These are phyloP conservation scores for Hyperoplus lanceolatus DNA, from an alignment of 2,797 vertebrate species.

Conservation along the genomic window DNA sequence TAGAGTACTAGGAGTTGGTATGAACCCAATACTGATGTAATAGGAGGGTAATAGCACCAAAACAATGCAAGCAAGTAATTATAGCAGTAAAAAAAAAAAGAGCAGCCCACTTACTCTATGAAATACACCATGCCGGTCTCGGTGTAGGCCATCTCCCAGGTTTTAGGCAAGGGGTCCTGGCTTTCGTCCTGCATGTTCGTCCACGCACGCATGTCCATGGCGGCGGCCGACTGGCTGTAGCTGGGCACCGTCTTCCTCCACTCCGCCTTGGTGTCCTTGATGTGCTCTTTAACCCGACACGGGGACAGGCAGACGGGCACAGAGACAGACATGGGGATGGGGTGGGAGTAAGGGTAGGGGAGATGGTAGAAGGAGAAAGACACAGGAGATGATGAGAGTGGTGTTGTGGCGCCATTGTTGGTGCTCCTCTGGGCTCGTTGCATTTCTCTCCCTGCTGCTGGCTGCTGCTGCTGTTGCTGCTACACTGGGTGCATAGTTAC, in stretches of 20 bases:
- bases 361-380: constrained; percentile 76
- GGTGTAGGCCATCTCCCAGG: constrained; percentile 99
- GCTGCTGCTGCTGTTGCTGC: constrained; percentile 27
- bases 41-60: constrained; percentile 29
- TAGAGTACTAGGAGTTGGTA: constrained; percentile 19
- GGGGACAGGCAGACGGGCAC: constrained; percentile 63
- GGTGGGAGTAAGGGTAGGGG: constrained; percentile 68
- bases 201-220: constrained; percentile 93
- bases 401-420: constrained; percentile 64
- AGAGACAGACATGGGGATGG: constrained; percentile 71
- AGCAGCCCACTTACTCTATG: constrained; percentile 93
- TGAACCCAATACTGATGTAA: constrained; percentile 39
- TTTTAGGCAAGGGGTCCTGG: constrained; percentile 94
- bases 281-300: constrained; percentile 81
- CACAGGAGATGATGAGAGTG: constrained; percentile 68
- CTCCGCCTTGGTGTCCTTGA: constrained; percentile 86
- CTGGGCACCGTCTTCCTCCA: constrained; percentile 96
- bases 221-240: constrained; percentile 92
- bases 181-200: constrained; percentile 88
- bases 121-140: constrained; percentile 99
- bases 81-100: constrained; percentile 13
- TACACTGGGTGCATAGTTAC: constrained; percentile 63
- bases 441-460: constrained; percentile 64
- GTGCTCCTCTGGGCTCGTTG: constrained; percentile 75
- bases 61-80: constrained; percentile 29